phyloP scores from a whole-genome alignment of 1,140 invertebrate species.

The Oncopodura yosiiana region DNA sequence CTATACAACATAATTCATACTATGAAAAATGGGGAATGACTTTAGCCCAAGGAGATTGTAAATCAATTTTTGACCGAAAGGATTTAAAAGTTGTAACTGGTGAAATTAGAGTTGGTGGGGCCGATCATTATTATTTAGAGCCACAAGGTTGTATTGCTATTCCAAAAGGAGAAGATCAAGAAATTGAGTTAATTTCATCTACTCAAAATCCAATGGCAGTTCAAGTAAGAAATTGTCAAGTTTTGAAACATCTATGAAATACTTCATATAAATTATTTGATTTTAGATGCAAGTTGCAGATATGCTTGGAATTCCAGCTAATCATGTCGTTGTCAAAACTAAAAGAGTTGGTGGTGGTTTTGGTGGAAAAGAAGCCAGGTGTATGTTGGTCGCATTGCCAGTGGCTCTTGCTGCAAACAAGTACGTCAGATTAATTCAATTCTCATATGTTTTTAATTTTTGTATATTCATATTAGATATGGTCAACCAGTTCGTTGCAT shows the following conservation, averaged over 20 bases:
- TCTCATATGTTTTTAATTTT: constrained; percentile 19
- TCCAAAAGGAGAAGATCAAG: constrained; percentile 47
- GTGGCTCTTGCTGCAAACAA: constrained; percentile 46
- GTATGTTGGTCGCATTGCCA: constrained; percentile 39
- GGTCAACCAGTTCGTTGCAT: constrained; percentile 43
- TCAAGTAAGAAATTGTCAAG: constrained; percentile 39
- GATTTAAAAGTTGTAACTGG: constrained; percentile 36
- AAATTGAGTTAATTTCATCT: constrained; percentile 46
- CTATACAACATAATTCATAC: constrained; percentile 39
- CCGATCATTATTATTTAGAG: constrained; percentile 55
- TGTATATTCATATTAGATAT: constrained; percentile 37
- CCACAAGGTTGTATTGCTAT: constrained; percentile 44
- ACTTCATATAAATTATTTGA: not conserved
- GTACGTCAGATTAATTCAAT: constrained; percentile 35
- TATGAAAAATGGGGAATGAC: constrained; percentile 30
- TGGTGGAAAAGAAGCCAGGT: constrained; percentile 49
- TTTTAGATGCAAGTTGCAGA: constrained; percentile 37
- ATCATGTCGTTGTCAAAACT: constrained; percentile 43
- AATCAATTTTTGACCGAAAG: constrained; percentile 35
- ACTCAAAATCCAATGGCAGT: constrained; percentile 44
- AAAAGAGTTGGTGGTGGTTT: constrained; percentile 51
- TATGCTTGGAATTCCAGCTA: constrained; percentile 42
- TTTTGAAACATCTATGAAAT: not conserved
- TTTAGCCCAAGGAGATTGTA: constrained; percentile 39
- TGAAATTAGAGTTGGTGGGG: constrained; percentile 47